phyloP scores from a whole-genome alignment of 1,140 invertebrate species.

The Panulirus ornatus region DNA sequence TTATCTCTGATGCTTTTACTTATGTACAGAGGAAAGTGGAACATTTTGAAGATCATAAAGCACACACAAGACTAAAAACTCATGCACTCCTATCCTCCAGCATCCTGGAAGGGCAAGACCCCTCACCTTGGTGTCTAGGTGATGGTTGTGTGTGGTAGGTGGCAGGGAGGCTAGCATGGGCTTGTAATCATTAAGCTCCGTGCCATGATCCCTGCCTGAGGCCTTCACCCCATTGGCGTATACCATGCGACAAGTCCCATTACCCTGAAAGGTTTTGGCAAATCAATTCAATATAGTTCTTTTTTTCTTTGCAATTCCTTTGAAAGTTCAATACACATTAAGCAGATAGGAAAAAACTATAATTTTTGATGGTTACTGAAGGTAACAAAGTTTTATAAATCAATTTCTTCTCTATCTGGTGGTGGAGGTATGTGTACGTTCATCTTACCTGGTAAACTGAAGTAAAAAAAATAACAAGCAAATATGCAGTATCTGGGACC shows the following conservation, averaged over 20 bases:
- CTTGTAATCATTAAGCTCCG: conserved; percentile 59
- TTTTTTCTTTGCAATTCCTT: not conserved
- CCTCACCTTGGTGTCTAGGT: conserved; percentile 56
- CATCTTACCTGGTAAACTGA: not conserved
- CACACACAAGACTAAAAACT: not conserved
- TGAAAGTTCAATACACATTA: not conserved
- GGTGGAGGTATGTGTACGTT: not conserved
- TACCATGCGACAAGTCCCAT: conserved; percentile 54
- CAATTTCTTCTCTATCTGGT: not conserved
- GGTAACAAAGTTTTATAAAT: not conserved
- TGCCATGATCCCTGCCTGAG: conserved; percentile 41
- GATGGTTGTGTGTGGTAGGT: conserved; percentile 36
- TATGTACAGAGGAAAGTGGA: not conserved
- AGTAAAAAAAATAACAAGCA: not conserved
- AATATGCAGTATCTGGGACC: not conserved
- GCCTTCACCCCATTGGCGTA: conserved; percentile 45
- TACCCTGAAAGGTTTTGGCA: conserved; percentile 51
- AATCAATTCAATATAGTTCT: conserved; percentile 9
- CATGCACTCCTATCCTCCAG: conserved; percentile 11
- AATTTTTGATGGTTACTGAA: not conserved
- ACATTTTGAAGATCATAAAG: not conserved
- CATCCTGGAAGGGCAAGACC: not conserved
- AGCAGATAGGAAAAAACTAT: not conserved
- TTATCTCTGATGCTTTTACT: not conserved
- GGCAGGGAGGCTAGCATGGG: conserved; percentile 55